Evolutionary conservation across 2,888 invertebrate species (phyloP).

Genomic region (Cheilosia impressa): DNA sequence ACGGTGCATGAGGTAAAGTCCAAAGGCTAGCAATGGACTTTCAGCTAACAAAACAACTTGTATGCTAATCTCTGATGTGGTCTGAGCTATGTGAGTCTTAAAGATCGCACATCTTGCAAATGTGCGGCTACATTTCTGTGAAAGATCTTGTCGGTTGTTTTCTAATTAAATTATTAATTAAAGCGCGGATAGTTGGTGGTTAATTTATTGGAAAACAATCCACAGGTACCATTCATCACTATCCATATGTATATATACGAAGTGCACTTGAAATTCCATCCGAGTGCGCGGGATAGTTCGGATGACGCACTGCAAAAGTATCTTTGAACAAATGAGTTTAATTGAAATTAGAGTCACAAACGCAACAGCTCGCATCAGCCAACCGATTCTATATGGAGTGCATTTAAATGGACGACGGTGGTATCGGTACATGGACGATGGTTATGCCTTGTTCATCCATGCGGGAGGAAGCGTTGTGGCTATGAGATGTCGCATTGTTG

Average conservation of each 20-base stretch:
- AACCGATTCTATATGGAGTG: constrained; percentile 52
- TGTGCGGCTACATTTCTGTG: constrained; percentile 10
- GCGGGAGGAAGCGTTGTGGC: constrained; percentile 62
- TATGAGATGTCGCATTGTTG: constrained; percentile 50
- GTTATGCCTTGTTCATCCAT: constrained; percentile 7
- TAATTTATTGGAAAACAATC: constrained; percentile 48
- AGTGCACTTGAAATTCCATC: constrained; percentile 52
- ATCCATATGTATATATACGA: too few species aligned
- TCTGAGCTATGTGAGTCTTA: constrained; percentile 48
- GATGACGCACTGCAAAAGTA: constrained; percentile 61
- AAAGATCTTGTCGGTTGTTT: constrained; percentile 44
- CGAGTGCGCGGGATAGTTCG: constrained; percentile 35
- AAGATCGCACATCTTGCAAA: constrained; percentile 29
- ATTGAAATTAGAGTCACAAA: constrained; percentile 73
- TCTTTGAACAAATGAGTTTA: constrained; percentile 28
- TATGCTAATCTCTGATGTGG: constrained; percentile 41
- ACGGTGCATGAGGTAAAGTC: constrained; percentile 42
- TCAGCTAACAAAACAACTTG: constrained; percentile 27
- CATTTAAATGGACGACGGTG: constrained; percentile 50
- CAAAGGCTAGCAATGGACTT: constrained; percentile 51
- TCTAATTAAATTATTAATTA: constrained; percentile 57
- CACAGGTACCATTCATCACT: neutral
- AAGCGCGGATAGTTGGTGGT: constrained; percentile 27
- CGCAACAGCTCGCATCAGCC: constrained; percentile 8
- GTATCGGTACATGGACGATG: constrained; percentile 1